Evolutionary conservation across 2,888 invertebrate species (phyloP), one percentile per base, ranked within the genome.

Genomic region (Cremastinae sp.): DNA sequence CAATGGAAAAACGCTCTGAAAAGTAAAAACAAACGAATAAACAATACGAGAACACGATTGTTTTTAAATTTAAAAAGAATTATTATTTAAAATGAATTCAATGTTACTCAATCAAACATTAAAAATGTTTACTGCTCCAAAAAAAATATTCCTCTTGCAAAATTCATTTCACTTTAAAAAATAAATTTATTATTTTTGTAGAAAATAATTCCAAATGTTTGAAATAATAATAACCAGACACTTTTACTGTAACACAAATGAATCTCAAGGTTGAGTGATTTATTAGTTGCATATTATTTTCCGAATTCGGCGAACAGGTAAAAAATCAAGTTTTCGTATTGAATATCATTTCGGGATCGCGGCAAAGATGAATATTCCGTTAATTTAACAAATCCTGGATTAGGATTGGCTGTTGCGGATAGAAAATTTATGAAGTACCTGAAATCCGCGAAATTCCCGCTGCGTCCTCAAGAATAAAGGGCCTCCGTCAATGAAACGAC

Each of bases 401-500:
- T 61, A 49, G 58, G 59, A 74, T 79, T 71, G 79, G 72, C 72
- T 76, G 80, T 79, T 28, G 73, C 22, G 45, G 80, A 79, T 64
- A 70, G 38, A 72, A 64, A 68, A 61, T 70, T 71, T 8, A 58
- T 65, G 70, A 77, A 73, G 75, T 80, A 79, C 80, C 79, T 80
- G 70, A 80, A 80, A 79, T 79, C 74, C 56, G 77, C 77, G 76
- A 80, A 83, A 80, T 61, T 81, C 81, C 80, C 79, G 79, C 75
- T 51, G 78, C 20, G 61, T 73, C 59, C 59, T 70, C 76, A 71
- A 78, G 62, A 81, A 80, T 81, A 80, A 82, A 81, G 83, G 80
- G 82, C 75, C 76, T 43, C 54, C 80, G 79, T 82, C 75, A 79
- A 84, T 82, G 82, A 79, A 84, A 82, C 80, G 80, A 82, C 82